Base-by-base conservation (phyloP, 2,113 vertebrate species). In the Rhipidura dahli region DNA sequence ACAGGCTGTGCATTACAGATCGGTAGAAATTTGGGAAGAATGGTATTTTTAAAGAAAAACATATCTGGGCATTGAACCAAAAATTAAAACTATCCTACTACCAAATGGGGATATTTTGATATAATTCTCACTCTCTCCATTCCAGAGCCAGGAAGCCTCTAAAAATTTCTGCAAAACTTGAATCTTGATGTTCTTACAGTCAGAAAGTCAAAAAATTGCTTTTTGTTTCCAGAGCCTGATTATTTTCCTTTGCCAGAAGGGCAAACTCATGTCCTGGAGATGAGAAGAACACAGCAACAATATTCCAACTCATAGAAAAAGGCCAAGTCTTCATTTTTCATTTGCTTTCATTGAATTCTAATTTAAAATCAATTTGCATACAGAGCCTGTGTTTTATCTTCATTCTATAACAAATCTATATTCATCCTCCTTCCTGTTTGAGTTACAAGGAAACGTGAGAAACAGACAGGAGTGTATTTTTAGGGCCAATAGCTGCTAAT, bases 371-470 rank as follows among this genome's bases (percentile, higher is more conserved):
- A 65, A 45, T 73, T 83, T 81, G 54, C 42, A 12, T 19, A 69
- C 3, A 30, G 81, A 89, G 56, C 11, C 19, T 7, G 22, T 27
- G 35, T 19, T 84, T 69, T 35, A 68, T 37, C 60, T 54, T 66
- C 61, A 53, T 68, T 82, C 40, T 23, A 0, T 4, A 77, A 45
- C 0, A 0, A 83, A 56, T 70, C 49, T 56, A 6, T 37, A 50
- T 63, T 63, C 37, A n/a, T 76, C 42, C 28, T 77, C 61, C 50
- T 85, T 89, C 61, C 61, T 30, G 40, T 17, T 4, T 12, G 9
- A 39, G 18, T 50, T 78, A 35, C 0, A 0, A 72, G 10, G 49
- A 83, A 81, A 87, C 5, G 8, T 33, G 31, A 73, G 59, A 73
- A 84, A 44, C 39, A 68, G 30, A 64, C 0, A 71, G 8, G 13